A percentile compares a stretch with the other conserved stretches of the same genome.
Conservation (phyloP, 1,140 invertebrate genomes). For the Calliopsis andreniformis region DNA sequence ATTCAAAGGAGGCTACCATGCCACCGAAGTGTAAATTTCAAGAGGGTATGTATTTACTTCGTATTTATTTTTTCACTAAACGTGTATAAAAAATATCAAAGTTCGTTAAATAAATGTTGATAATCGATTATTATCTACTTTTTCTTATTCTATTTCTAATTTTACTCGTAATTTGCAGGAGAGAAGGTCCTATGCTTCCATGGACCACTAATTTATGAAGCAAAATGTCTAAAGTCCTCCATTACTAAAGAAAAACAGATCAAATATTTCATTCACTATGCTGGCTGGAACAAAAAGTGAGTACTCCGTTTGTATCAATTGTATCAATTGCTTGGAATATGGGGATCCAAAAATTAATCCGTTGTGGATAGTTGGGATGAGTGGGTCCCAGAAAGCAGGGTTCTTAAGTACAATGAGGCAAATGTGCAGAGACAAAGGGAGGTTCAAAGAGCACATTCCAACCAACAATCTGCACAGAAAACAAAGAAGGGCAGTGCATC, state of each 20-base stretch:
- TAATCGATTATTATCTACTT: not conserved
- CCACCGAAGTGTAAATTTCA: conserved; percentile 79
- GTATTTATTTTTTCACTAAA: conserved; percentile 29
- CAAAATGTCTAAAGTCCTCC: conserved; percentile 94
- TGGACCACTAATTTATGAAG: conserved; percentile 96
- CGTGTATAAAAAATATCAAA: not conserved
- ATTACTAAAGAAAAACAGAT: conserved; percentile 92
- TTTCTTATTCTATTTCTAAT: not conserved
- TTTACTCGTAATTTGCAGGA: conserved; percentile 81
- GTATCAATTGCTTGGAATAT: not conserved
- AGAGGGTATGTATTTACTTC: conserved; percentile 70
- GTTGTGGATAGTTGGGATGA: conserved; percentile 93
- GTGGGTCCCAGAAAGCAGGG: conserved; percentile 96
- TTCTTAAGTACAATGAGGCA: conserved; percentile 95
- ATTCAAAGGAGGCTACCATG: conserved; percentile 63
- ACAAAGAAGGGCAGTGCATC: conserved; percentile 74
- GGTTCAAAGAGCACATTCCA: conserved; percentile 90
- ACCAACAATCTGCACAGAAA: conserved; percentile 82
- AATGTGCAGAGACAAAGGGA: conserved; percentile 96
- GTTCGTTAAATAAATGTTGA: not conserved
- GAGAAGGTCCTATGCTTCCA: conserved; percentile 98
- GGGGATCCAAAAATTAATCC: not conserved
- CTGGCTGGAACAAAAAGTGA: conserved; percentile 99
- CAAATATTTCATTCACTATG: conserved; percentile 97
- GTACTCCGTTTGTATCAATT: conserved; percentile 61